These are phyloP conservation scores for Cephalopachus bancanus DNA, from an alignment of 2,797 vertebrate species.

Conservation along the genomic window DNA sequence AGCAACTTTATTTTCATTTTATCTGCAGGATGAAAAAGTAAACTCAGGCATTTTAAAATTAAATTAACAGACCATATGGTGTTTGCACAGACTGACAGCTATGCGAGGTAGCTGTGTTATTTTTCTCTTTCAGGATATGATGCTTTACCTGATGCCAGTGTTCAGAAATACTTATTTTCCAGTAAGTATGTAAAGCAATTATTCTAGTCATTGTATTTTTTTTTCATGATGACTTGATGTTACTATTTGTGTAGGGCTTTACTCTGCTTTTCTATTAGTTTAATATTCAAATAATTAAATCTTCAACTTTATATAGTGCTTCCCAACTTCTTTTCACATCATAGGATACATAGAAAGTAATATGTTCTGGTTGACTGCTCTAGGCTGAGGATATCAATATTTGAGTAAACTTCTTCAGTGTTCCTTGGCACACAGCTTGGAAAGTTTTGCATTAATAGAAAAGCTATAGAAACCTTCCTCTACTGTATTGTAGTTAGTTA, in stretches of 20 bases:
- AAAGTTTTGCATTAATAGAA: constrained; percentile 43
- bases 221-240: constrained; percentile 42
- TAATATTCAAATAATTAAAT: constrained; percentile 44
- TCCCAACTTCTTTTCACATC: constrained; percentile 39
- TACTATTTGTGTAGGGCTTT: constrained; percentile 51
- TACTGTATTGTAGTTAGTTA: constrained; percentile 32
- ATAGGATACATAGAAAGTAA: constrained; percentile 14
- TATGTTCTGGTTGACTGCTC: constrained; percentile 35
- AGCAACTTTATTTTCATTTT: constrained; percentile 79
- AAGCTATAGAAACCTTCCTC: background rate
- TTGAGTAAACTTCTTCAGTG: background rate
- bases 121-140: constrained; percentile 84
- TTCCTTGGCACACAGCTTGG: constrained; percentile 28
- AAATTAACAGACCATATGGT: constrained; percentile 89
- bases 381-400: background rate
- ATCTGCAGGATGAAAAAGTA: constrained; percentile 86
- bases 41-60: constrained; percentile 86
- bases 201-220: constrained; percentile 76
- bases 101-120: constrained; percentile 82
- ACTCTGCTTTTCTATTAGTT: constrained; percentile 55
- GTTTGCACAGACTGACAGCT: constrained; percentile 86
- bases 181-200: constrained; percentile 69
- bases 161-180: constrained; percentile 85
- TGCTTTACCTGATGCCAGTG: constrained; percentile 86
- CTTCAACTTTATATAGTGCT: constrained; percentile 26